Evolutionary conservation across 1,140 invertebrate genomes (phyloP).

Genomic region (Halesus radiatus): DNA sequence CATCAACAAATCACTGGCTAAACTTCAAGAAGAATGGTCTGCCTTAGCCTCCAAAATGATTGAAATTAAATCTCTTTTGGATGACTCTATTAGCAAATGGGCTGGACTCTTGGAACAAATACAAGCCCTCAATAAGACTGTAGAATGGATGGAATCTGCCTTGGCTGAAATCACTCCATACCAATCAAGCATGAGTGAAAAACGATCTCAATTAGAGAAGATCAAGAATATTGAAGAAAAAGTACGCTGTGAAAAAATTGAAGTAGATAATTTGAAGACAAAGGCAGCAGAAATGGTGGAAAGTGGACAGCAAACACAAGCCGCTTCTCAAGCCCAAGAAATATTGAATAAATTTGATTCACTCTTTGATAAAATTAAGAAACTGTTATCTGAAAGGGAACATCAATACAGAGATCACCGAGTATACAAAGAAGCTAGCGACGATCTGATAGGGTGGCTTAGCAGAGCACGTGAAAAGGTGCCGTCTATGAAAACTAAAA

Average conservation of each 20-base stretch:
- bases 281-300: constrained; percentile 91
- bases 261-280: constrained; percentile 89
- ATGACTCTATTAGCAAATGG: constrained; percentile 92
- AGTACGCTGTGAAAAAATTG: constrained; percentile 90
- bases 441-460: constrained; percentile 89
- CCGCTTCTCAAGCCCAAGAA: constrained; percentile 86
- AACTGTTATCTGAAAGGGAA: constrained; percentile 83
- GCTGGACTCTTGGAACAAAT: constrained; percentile 90
- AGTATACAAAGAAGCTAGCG: constrained; percentile 89
- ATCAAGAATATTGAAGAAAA: constrained; percentile 91
- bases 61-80: constrained; percentile 89
- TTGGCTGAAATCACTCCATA: constrained; percentile 81
- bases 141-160: constrained; percentile 81
- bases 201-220: constrained; percentile 86
- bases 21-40: constrained; percentile 93
- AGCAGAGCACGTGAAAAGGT: constrained; percentile 89
- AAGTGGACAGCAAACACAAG: constrained; percentile 85
- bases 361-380: constrained; percentile 80
- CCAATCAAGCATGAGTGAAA: constrained; percentile 87
- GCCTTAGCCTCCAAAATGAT: constrained; percentile 88
- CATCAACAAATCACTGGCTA: constrained; percentile 86
- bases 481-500: constrained; percentile 86
- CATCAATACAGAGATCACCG: constrained; percentile 90
- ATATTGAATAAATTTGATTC: constrained; percentile 85
- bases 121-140: constrained; percentile 86